Conservation (phyloP, 2,888 invertebrate genomes). For the Epsilonema sp. region DNA sequence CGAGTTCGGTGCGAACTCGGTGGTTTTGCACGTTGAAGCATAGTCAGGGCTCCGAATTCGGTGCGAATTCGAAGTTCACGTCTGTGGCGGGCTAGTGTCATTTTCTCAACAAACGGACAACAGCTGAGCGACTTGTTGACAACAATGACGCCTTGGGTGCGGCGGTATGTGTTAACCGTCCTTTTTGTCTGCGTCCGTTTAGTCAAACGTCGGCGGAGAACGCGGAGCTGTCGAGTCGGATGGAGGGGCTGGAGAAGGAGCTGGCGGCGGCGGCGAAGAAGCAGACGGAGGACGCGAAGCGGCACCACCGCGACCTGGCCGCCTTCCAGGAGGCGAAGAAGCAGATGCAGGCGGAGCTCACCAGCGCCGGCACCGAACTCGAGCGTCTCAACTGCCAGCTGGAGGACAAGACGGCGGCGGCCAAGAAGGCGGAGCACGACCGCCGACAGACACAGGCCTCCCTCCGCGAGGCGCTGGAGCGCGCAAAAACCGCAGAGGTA, state of each 20-base stretch:
- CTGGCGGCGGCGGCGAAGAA: slow-evolving; percentile 9
- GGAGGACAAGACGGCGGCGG: slow-evolving; percentile 14
- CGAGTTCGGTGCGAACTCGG: too few relatives aligned
- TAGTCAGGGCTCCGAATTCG: too few relatives aligned
- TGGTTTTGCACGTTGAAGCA: too few relatives aligned
- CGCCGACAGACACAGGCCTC: slow-evolving; percentile 5
- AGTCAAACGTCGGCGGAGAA: slow-evolving; percentile 10
- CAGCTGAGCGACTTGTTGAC: too few relatives aligned
- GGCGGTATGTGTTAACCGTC: too few relatives aligned
- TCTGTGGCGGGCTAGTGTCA: too few relatives aligned
- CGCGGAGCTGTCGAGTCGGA: slow-evolving; percentile 13
- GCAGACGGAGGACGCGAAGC: slow-evolving; percentile 12
- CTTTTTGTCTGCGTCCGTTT: too few relatives aligned
- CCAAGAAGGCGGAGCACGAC: slow-evolving; percentile 14
- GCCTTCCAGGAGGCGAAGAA: slow-evolving; percentile 15
- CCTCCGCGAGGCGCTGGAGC: slow-evolving; percentile 12
- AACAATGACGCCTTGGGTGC: too few relatives aligned
- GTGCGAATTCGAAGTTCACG: too few relatives aligned
- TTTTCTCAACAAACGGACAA: too few relatives aligned
- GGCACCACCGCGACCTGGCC: slow-evolving; percentile 11
- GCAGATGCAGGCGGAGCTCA: slow-evolving; percentile 14
- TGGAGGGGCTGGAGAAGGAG: slow-evolving; percentile 15
- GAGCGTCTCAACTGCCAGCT: slow-evolving; percentile 14
- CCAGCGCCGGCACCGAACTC: slow-evolving; percentile 12
- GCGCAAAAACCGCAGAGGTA: slow-evolving; percentile 18